Evolutionary conservation across 1,140 invertebrate species (phyloP).

Genomic region (Drosophila lowei): DNA sequence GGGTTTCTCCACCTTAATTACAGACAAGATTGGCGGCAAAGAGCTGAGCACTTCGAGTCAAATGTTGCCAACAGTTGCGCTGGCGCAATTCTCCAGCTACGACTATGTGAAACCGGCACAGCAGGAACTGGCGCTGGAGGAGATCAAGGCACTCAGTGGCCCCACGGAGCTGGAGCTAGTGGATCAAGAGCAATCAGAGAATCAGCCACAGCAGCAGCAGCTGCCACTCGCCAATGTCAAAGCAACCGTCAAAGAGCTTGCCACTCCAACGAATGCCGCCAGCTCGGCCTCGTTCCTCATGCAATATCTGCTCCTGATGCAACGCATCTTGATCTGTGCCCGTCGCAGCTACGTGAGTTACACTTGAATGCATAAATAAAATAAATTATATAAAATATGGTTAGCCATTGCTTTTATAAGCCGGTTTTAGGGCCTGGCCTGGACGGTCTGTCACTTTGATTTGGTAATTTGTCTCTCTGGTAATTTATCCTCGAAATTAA

Average conservation of each 20-base stretch:
- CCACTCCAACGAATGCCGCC: constrained; percentile 33
- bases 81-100: constrained; percentile 58
- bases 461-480: constrained; percentile 38
- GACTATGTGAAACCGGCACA: constrained; percentile 62
- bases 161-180: background rate
- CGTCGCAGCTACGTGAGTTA: constrained; percentile 86
- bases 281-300: constrained; percentile 82
- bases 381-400: constrained; percentile 10
- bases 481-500: constrained; percentile 30
- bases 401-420: constrained; percentile 28
- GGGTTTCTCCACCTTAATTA: constrained; percentile 1
- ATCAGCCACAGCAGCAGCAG: constrained; percentile 8
- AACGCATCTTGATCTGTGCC: constrained; percentile 86
- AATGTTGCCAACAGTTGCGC: constrained; percentile 37
- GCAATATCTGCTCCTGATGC: constrained; percentile 86
- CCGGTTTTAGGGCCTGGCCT: constrained; percentile 36
- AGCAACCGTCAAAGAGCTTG: constrained; percentile 29
- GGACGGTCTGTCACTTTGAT: constrained; percentile 56
- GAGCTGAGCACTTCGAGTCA: constrained; percentile 38
- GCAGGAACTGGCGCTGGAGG: constrained; percentile 69
- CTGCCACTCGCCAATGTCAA: constrained; percentile 36
- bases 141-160: constrained; percentile 64
- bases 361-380: constrained; percentile 6
- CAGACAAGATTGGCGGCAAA: constrained; percentile 57
- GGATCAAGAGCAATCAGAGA: constrained; percentile 9